phyloP scores from a whole-genome alignment of 2,888 invertebrate species.

The Hypselothyrea guttata region DNA sequence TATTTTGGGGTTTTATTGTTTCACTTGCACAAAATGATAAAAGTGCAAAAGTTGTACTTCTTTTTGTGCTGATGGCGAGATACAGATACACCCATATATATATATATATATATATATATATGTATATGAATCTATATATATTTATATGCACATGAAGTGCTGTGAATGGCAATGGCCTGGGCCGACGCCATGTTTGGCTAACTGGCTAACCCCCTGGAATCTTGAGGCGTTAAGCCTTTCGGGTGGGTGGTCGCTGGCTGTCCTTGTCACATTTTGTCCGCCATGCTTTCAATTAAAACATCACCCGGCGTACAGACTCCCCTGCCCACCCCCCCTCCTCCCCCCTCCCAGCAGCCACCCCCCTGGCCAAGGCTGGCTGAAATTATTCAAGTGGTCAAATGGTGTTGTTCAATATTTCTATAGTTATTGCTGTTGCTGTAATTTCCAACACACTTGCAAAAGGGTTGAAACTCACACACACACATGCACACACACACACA shows the following conservation, averaged over 20 bases:
- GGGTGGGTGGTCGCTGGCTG: constrained; percentile 33
- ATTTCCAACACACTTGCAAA: constrained; percentile 54
- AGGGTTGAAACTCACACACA: constrained; percentile 58
- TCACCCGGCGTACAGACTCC: constrained; percentile 41
- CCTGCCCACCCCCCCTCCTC: not conserved
- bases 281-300: constrained; percentile 72
- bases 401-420: constrained; percentile 73
- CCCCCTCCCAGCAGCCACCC: constrained; percentile 17
- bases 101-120: not conserved
- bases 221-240: not conserved
- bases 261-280: constrained; percentile 44
- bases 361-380: too few relatives aligned
- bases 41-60: constrained; percentile 23
- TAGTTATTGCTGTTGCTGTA: constrained; percentile 55
- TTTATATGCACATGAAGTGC: constrained; percentile 3
- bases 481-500: constrained; percentile 10
- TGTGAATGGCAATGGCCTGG: constrained; percentile 19
- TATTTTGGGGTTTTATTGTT: constrained; percentile 42
- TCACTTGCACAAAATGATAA: constrained; percentile 26
- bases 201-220: constrained; percentile 17
- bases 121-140: constrained; percentile 38
- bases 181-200: constrained; percentile 62
- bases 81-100: constrained; percentile 1
- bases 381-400: constrained; percentile 77
- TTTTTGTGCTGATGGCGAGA: constrained; percentile 7